Percentiles rank a stretch among this genome's conserved stretches.
phyloP scores from a whole-genome alignment of 2,888 invertebrate species.

The Perithous albicinctus region DNA sequence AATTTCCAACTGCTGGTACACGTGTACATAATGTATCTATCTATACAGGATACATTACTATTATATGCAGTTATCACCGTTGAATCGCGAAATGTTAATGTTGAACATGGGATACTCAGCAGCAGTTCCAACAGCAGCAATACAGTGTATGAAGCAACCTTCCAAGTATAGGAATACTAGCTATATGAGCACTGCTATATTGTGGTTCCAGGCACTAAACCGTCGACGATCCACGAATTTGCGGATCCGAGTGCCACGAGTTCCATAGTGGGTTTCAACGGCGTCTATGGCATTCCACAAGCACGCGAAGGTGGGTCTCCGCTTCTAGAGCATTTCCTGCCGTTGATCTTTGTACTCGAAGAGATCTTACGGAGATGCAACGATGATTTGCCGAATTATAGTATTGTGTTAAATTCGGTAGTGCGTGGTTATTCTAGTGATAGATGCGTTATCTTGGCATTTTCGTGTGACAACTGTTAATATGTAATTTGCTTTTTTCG shows the following conservation, averaged over 20 bases:
- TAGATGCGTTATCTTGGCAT: not conserved
- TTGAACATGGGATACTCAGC: slow-evolving; percentile 31
- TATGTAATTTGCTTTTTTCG: too few species aligned
- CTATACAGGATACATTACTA: slow-evolving; percentile 13
- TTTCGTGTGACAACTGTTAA: too few species aligned
- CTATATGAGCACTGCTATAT: slow-evolving; percentile 1
- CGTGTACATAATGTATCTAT: slow-evolving; percentile 10
- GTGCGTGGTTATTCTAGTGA: not conserved
- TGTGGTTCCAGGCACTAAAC: slow-evolving; percentile 27
- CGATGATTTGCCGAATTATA: slow-evolving; percentile 15
- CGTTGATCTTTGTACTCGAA: slow-evolving; percentile 7
- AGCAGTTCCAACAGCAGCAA: slow-evolving; percentile 19
- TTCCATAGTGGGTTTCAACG: slow-evolving; percentile 52
- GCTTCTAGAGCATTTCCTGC: slow-evolving; percentile 33
- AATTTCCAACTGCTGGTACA: slow-evolving; percentile 42
- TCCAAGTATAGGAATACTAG: not conserved
- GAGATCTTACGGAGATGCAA: slow-evolving; percentile 5
- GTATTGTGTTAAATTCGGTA: not conserved
- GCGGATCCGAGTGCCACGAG: slow-evolving; percentile 42
- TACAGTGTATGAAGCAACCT: not conserved
- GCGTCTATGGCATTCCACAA: slow-evolving; percentile 38
- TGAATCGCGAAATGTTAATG: slow-evolving; percentile 50
- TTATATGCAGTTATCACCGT: slow-evolving; percentile 32
- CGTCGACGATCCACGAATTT: slow-evolving; percentile 56
- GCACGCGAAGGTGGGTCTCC: slow-evolving; percentile 13